Conservation (phyloP, 1,140 invertebrate species). For the Spodoptera frugiperda region DNA sequence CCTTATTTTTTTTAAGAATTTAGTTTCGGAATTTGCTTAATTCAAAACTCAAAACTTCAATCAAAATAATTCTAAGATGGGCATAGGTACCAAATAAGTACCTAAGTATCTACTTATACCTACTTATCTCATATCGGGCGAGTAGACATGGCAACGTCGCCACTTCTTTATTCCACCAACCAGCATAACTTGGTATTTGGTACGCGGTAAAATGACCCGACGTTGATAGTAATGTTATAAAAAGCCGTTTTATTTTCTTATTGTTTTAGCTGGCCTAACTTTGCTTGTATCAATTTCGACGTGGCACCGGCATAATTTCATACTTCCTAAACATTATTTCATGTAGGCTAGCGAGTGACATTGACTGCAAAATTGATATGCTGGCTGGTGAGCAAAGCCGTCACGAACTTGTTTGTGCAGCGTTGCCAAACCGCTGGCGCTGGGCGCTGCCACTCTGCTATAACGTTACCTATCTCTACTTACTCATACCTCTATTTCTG, state of each 20-base stretch:
- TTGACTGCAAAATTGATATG: conserved; percentile 45
- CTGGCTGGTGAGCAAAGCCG: conserved; percentile 13
- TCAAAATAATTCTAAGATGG: not conserved
- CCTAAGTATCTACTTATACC: not conserved
- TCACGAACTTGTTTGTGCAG: conserved; percentile 34
- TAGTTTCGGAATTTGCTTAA: too few species aligned
- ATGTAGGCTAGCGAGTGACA: conserved; percentile 34
- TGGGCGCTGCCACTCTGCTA: conserved; percentile 21
- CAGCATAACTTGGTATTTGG: conserved; percentile 15
- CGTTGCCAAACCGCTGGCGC: conserved; percentile 46
- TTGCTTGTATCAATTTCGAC: not conserved
- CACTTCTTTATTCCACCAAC: not conserved
- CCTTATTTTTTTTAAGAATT: too few species aligned
- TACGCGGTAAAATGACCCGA: conserved; percentile 18
- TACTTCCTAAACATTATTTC: not conserved
- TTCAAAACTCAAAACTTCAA: not conserved
- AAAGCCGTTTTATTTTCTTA: too few species aligned
- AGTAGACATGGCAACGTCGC: conserved; percentile 42
- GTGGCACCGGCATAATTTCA: not conserved
- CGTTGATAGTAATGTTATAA: not conserved
- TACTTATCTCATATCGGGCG: conserved; percentile 10
- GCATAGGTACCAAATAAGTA: not conserved
- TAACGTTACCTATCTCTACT: conserved; percentile 5
- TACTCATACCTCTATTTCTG: conserved; percentile 20
- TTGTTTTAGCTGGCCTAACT: not conserved